Percentiles rank a stretch among this genome's conserved stretches.
Conservation (phyloP, 1,140 invertebrate species). For the Centruroides sculpturatus region DNA sequence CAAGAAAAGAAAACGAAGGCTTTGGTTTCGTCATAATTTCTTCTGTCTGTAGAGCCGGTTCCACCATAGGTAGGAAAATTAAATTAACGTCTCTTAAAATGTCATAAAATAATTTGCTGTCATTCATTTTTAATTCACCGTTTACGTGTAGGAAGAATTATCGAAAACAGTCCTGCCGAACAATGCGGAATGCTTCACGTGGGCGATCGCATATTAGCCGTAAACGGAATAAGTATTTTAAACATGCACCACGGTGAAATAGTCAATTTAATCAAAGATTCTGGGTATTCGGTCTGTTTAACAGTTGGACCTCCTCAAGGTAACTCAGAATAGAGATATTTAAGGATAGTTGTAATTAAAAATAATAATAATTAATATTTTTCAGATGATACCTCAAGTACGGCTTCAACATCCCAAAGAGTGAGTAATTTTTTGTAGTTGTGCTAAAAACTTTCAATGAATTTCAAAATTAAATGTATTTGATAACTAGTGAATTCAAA, state of each 20-base stretch:
- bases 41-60: conserved; percentile 79
- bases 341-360: too few species aligned
- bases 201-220: conserved; percentile 89
- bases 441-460: too few species aligned
- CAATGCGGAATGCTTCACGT: conserved; percentile 75
- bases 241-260: conserved; percentile 91
- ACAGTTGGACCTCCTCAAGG: conserved; percentile 6
- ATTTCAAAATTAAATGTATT: too few species aligned
- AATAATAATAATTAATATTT: conserved; percentile 5
- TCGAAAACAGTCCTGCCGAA: conserved; percentile 89
- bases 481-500: too few species aligned
- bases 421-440: conserved; percentile 25
- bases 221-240: conserved; percentile 84
- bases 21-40: conserved; percentile 99
- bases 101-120: not conserved
- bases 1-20: conserved; percentile 80
- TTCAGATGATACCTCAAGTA: conserved; percentile 41
- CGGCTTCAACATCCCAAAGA: conserved; percentile 35
- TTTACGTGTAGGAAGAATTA: conserved; percentile 56
- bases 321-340: not conserved
- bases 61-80: conserved; percentile 63
- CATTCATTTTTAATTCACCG: conserved; percentile 14
- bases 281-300: conserved; percentile 74
- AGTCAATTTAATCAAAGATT: conserved; percentile 83
- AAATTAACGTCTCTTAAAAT: not conserved